Evolutionary conservation across 2,888 invertebrate species (phyloP).

Genomic region (Nebria brevicollis): DNA sequence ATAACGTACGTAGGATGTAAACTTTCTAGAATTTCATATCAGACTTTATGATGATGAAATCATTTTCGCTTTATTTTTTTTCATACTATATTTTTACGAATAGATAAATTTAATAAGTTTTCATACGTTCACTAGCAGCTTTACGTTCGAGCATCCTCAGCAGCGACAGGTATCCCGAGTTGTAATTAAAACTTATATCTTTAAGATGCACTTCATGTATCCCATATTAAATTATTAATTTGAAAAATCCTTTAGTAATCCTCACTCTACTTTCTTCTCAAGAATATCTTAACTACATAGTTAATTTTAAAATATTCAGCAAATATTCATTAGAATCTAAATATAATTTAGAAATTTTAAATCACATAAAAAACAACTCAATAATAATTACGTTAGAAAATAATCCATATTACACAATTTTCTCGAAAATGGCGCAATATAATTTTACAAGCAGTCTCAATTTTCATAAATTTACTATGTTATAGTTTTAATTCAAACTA

Average conservation of each 20-base stretch:
- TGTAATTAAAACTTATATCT: neutral
- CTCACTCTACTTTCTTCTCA: neutral
- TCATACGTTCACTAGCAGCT: neutral
- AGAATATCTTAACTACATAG: too few relatives aligned
- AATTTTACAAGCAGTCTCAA: too few relatives aligned
- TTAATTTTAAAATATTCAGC: too few relatives aligned
- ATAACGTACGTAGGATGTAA: neutral
- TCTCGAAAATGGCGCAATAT: too few relatives aligned
- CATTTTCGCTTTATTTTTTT: neutral
- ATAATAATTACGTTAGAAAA: too few relatives aligned
- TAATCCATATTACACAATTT: too few relatives aligned
- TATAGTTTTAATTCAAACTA: too few relatives aligned
- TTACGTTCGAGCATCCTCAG: neutral
- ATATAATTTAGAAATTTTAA: too few relatives aligned
- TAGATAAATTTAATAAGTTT: neutral
- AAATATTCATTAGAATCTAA: too few relatives aligned
- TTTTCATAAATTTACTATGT: too few relatives aligned
- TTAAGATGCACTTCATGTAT: neutral
- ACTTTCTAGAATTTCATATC: neutral
- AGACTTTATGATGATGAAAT: neutral
- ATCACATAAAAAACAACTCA: too few relatives aligned
- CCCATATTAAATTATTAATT: neutral
- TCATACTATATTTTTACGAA: neutral
- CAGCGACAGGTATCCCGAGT: neutral
- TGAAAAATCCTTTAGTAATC: neutral